A percentile compares a stretch with the other conserved stretches of the same genome.
These are phyloP conservation scores for Sphenopsis melanotis DNA, from an alignment of 2,797 vertebrate genomes.

Conservation along the genomic window DNA sequence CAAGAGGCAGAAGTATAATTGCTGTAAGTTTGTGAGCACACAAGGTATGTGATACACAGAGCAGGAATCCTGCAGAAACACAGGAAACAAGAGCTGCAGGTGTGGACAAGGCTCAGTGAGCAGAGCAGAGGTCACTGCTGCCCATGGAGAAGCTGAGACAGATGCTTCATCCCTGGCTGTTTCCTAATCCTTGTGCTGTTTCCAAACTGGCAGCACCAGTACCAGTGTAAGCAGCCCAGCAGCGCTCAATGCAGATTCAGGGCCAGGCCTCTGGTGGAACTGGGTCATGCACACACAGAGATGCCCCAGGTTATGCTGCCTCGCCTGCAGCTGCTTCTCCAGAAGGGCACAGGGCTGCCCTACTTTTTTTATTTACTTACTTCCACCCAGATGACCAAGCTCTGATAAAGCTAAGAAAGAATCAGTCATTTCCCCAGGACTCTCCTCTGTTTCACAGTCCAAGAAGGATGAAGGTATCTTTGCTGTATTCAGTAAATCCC, in stretches of 20 bases:
- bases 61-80: background rate
- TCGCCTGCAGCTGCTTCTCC: background rate
- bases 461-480: background rate
- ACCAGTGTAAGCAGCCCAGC: background rate
- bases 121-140: background rate
- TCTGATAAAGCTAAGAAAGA: background rate
- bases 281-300: background rate
- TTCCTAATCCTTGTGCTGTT: background rate
- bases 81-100: background rate
- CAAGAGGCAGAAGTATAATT: background rate
- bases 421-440: background rate
- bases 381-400: background rate
- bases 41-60: rapidly evolving
- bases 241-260: rapidly evolving
- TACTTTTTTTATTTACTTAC: background rate
- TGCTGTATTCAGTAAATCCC: background rate
- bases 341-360: background rate
- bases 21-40: background rate
- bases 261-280: background rate
- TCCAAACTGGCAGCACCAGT: background rate
- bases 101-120: rapidly evolving
- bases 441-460: background rate
- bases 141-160: background rate
- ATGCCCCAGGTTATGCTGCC: background rate
- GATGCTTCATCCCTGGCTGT: rapidly evolving